Evolutionary conservation across 2,888 invertebrate genomes (phyloP).

Genomic region (Corbicula japonica): DNA sequence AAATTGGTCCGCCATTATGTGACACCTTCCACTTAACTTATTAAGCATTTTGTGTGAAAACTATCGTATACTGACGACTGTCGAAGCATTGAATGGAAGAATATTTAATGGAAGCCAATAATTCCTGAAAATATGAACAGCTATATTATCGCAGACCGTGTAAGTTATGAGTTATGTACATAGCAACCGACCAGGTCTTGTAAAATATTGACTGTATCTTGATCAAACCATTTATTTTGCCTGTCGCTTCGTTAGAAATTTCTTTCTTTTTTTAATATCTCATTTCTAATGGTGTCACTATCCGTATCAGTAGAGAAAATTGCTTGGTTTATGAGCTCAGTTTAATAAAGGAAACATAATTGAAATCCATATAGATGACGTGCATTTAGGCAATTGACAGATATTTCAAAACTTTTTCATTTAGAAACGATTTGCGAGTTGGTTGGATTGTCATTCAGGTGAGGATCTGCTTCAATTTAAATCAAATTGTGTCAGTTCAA

Average conservation of each 20-base stretch:
- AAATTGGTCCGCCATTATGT: no score
- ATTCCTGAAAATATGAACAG: slow-evolving; percentile 9
- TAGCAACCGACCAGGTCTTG: slow-evolving; percentile 17
- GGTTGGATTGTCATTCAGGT: no score
- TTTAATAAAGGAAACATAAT: slow-evolving; percentile 3
- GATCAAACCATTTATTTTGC: slow-evolving; percentile 2
- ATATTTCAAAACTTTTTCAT: no score
- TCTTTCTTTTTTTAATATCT: slow-evolving; percentile 12
- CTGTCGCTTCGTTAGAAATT: slow-evolving; percentile 9
- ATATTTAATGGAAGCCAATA: slow-evolving; percentile 43
- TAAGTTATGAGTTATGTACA: slow-evolving; percentile 27
- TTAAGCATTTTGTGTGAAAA: no score
- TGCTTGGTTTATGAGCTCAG: slow-evolving; percentile 14
- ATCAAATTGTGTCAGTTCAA: no score
- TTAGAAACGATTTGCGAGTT: no score
- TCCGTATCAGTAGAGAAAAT: slow-evolving; percentile 6
- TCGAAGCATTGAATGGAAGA: no score
- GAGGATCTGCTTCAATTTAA: no score
- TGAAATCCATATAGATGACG: not conserved
- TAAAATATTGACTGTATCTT: slow-evolving; percentile 7
- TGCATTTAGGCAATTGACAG: not conserved
- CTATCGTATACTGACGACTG: no score
- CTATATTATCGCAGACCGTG: not conserved
- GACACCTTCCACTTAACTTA: no score
- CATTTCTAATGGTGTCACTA: slow-evolving; percentile 6